Evolutionary conservation across 2,888 invertebrate genomes (phyloP).

Genomic region (Diarsia mendica): DNA sequence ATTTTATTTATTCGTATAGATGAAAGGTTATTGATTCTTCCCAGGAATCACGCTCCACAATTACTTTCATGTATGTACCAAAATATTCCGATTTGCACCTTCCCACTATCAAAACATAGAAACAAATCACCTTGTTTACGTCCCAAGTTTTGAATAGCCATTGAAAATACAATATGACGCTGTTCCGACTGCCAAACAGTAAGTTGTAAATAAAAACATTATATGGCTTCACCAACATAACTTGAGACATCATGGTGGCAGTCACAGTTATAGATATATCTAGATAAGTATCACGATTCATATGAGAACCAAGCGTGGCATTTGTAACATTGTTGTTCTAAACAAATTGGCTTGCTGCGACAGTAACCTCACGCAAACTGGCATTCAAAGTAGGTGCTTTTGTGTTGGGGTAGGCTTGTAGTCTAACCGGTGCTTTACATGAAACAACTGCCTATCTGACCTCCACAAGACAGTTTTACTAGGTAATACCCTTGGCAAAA

Average conservation of each 20-base stretch:
- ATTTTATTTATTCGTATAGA: neutral
- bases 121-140: conserved; percentile 59
- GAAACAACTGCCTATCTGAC: neutral
- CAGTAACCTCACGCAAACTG: no score
- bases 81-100: conserved; percentile 29
- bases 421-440: neutral
- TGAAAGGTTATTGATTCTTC: neutral
- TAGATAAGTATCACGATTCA: no score
- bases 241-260: neutral
- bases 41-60: neutral
- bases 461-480: neutral
- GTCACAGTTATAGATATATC: no score
- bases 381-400: no score
- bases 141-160: conserved; percentile 45
- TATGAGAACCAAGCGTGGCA: no score
- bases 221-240: neutral
- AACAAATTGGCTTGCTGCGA: no score
- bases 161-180: conserved; percentile 40
- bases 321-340: no score
- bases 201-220: conserved; percentile 48
- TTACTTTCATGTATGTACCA: neutral
- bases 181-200: conserved; percentile 26
- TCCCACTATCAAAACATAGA: conserved; percentile 52
- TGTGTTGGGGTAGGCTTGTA: no score
- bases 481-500: neutral